Evolutionary conservation across 2,888 invertebrate genomes (phyloP), one percentile per base, ranked within the genome.

Genomic region (Zeuzera pyrina): DNA sequence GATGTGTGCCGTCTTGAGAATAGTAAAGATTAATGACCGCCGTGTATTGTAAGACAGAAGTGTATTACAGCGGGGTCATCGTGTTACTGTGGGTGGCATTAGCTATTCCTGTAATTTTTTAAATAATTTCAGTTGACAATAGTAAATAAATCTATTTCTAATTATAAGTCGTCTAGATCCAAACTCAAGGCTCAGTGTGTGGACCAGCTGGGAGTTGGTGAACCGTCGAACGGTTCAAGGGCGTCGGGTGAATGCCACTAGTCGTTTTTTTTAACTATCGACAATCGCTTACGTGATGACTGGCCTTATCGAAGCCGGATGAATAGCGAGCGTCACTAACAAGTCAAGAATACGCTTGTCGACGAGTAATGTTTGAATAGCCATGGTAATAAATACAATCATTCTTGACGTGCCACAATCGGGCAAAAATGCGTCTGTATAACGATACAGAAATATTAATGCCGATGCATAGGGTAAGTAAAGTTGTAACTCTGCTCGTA

Each of bases 231-330:
- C 59, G 64, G 79, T 79, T 79, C 78, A 79, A 79, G 81, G 81
- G 67, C 74, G 50, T 47, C 68, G 61, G 79, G 81, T 79, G 81
- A 81, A 78, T 73, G 79, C 73, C 79, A 77, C 73, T 49, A 54
- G 61, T 56, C 70, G 57, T 56, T 66, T 73, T 77, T 78, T 77
- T 77, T 74, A n/a, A 58, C 57, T 56, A 62, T 55, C 52, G 47
- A 57, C 63, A 64, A 62, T 57, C 52, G 69, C 70, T 64, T 58
- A 70, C 67, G 63, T 65, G 71, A 62, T 65, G 61, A 62, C 61
- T 62, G 52, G 61, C 56, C 58, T 58, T 63, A 58, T 59, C 52
- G 60, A 61, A 71, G 66, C 73, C 73, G 74, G 72, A 73, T 70
- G 61, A 59, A 68, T 49, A n/a, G n/a, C n/a, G n/a, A n/a, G n/a